Conservation (phyloP, 2,113 vertebrate species). For the Channa argus region DNA sequence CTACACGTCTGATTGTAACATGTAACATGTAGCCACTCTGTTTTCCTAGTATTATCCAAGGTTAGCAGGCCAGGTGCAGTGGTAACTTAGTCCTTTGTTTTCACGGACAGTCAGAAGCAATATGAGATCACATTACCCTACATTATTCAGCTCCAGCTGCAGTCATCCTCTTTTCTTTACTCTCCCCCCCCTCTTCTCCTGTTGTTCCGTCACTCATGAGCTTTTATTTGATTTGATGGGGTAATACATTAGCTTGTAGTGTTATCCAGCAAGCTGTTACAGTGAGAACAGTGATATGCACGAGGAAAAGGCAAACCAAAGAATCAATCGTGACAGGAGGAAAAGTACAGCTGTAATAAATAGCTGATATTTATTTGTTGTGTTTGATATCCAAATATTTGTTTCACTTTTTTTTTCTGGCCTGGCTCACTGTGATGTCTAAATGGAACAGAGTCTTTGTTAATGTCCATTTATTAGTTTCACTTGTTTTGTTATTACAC, state of each 20-base stretch:
- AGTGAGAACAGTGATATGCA: not conserved
- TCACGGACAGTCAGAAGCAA: constrained; percentile 64
- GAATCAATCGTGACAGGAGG: no score
- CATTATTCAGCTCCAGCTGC: constrained; percentile 85
- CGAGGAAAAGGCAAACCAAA: not conserved
- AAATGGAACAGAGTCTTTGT: no score
- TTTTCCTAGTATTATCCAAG: constrained; percentile 27
- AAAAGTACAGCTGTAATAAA: not conserved
- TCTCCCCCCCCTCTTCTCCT: constrained; percentile 34
- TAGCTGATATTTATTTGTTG: no score
- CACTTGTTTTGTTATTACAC: no score
- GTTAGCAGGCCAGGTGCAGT: constrained; percentile 66
- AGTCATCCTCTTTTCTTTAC: constrained; percentile 50
- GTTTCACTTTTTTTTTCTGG: no score
- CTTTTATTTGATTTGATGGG: not conserved
- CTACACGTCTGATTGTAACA: no score
- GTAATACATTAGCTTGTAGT: constrained; percentile 16
- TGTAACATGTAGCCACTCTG: not conserved
- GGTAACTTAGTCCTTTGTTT: constrained; percentile 79
- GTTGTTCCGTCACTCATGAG: constrained; percentile 41
- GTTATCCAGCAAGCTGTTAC: not conserved
- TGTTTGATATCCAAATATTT: no score
- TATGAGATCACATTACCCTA: constrained; percentile 81
- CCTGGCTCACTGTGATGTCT: no score
- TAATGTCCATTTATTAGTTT: no score